Evolutionary conservation across 2,888 invertebrate genomes (phyloP).

Genomic region (Phrixothrix hirtus): DNA sequence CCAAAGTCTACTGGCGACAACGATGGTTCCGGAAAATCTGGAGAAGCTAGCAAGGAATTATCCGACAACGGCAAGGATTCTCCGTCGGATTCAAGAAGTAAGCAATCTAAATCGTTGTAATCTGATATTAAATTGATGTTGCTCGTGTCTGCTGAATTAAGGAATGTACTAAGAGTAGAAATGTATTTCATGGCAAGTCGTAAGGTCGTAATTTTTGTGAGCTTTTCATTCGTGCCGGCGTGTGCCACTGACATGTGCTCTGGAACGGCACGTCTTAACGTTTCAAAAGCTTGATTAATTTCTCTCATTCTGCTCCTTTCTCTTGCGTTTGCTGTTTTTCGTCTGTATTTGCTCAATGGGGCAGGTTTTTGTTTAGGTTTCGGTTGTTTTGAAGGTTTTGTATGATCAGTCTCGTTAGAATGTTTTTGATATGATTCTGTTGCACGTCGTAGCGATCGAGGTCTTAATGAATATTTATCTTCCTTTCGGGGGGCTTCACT

Average conservation of each 20-base stretch:
- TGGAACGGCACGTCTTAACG: conserved; percentile 77
- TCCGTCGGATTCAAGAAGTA: conserved; percentile 64
- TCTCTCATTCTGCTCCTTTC: conserved; percentile 87
- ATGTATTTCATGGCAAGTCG: conserved; percentile 88
- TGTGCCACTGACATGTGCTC: conserved; percentile 53
- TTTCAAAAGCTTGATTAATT: conserved; percentile 87
- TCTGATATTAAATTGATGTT: conserved; percentile 35
- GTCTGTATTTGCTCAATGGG: conserved; percentile 83
- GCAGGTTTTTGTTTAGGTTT: conserved; percentile 68
- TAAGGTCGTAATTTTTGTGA: conserved; percentile 88
- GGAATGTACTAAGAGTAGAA: conserved; percentile 69
- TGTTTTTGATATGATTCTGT: conserved; percentile 52
- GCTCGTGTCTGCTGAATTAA: conserved; percentile 46
- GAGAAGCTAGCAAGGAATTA: conserved; percentile 59
- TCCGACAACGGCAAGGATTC: conserved; percentile 63
- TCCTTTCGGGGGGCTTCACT: conserved; percentile 40
- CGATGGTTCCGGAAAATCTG: conserved; percentile 58
- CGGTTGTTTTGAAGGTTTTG: conserved; percentile 37
- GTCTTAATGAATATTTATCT: conserved; percentile 71
- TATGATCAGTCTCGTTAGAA: conserved; percentile 21
- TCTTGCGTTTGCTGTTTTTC: conserved; percentile 88
- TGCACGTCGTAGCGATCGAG: conserved; percentile 65
- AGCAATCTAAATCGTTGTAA: conserved; percentile 54
- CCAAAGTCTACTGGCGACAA: conserved; percentile 62
- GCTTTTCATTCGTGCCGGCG: conserved; percentile 70